These are phyloP conservation scores for Sphenopsis melanotis DNA, from an alignment of 2,797 vertebrate species.

Conservation along the genomic window DNA sequence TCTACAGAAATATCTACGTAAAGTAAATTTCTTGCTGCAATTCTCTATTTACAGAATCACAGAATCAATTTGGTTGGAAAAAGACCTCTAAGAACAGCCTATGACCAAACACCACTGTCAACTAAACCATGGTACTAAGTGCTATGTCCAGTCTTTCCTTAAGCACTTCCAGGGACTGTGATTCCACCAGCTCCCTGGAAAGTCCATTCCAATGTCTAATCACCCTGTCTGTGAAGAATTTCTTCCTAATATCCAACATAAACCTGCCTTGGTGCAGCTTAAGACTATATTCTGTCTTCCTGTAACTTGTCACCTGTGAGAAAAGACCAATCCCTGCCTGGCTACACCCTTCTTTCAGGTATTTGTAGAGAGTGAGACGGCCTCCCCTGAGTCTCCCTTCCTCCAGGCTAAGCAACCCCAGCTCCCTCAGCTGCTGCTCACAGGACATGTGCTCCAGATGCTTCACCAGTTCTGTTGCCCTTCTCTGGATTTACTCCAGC, in stretches of 20 bases:
- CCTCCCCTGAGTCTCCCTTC: background rate
- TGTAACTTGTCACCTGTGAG: background rate
- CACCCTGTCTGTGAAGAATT: background rate
- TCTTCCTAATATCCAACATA: background rate
- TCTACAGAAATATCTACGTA: background rate
- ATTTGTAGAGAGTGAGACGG: background rate
- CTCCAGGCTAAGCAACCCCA: background rate
- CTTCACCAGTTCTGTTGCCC: background rate
- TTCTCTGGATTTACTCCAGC: background rate
- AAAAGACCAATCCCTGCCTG: background rate
- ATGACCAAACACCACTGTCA: background rate
- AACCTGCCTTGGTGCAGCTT: background rate
- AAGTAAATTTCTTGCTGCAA: background rate
- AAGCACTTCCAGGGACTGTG: background rate
- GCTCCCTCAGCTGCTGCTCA: background rate
- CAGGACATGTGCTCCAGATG: accelerated
- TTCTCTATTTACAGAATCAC: background rate
- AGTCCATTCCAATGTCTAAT: background rate
- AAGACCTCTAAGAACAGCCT: background rate
- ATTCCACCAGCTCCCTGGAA: background rate
- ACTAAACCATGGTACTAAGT: background rate
- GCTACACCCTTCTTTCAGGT: background rate
- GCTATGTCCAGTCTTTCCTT: background rate
- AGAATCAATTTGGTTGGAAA: background rate
- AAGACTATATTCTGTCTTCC: background rate